phyloP scores from a whole-genome alignment of 2,888 invertebrate genomes.

The Esperia sulphurella region DNA sequence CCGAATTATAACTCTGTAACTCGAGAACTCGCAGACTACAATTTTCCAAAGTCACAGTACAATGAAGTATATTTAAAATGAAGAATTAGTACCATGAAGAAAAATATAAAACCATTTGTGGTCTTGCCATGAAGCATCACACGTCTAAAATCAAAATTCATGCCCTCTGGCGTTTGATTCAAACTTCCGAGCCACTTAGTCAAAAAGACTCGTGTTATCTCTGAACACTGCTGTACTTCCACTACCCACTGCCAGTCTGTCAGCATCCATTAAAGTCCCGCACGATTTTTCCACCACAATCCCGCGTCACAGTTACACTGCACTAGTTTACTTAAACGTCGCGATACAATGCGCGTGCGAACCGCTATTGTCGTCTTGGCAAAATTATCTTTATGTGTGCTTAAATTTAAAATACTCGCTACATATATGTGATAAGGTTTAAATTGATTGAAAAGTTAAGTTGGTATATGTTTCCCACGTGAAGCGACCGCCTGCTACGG shows the following conservation, averaged over 20 bases:
- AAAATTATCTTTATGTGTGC: slow-evolving; percentile 15
- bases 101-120: no score
- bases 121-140: no score
- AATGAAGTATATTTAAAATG: no score
- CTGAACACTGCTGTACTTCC: background rate
- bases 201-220: no score
- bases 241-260: background rate
- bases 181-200: no score
- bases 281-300: slow-evolving; percentile 15
- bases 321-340: slow-evolving; percentile 56
- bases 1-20: no score
- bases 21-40: no score
- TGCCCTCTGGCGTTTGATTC: no score
- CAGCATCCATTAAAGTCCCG: slow-evolving; percentile 3
- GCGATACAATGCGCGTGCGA: slow-evolving; percentile 58
- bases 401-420: slow-evolving; percentile 24
- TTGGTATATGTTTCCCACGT: slow-evolving; percentile 35
- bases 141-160: no score
- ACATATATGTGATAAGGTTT: slow-evolving; percentile 22
- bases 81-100: no score
- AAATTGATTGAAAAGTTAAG: slow-evolving; percentile 8
- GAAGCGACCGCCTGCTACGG: slow-evolving; percentile 39
- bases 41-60: no score
- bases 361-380: slow-evolving; percentile 47
- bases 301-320: slow-evolving; percentile 59